These are phyloP conservation scores for Alethe diademata DNA, from an alignment of 2,113 vertebrate species.

Conservation along the genomic window DNA sequence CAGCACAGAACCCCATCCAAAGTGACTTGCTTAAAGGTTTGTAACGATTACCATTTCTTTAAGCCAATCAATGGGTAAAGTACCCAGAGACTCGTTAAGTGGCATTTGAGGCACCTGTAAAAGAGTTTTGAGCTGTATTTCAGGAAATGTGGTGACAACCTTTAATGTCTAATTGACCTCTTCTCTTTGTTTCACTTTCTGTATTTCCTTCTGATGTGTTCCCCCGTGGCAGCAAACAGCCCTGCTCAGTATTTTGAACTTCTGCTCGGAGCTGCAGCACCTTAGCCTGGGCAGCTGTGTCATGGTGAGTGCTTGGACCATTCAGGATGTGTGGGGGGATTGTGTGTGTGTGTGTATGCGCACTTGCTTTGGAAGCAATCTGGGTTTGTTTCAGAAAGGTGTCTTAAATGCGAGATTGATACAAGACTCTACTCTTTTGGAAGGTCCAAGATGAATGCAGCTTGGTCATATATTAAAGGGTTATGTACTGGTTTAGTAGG, in stretches of 20 bases:
- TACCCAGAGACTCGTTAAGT: conserved; percentile 82
- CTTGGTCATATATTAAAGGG: background rate
- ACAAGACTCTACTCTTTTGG: background rate
- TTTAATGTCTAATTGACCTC: conserved; percentile 84
- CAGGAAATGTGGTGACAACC: conserved; percentile 75
- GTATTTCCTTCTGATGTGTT: conserved; percentile 70
- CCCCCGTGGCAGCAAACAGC: conserved; percentile 89
- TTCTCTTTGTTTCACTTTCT: conserved; percentile 76
- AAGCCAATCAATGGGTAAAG: conserved; percentile 73
- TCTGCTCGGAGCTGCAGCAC: conserved; percentile 92
- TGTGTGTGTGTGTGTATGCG: background rate
- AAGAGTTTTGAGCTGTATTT: conserved; percentile 73
- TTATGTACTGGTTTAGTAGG: background rate
- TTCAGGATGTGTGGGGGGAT: too few relatives aligned
- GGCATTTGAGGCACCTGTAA: conserved; percentile 74
- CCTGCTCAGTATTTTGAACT: conserved; percentile 94
- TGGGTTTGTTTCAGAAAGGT: background rate
- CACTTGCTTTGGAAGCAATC: accelerated
- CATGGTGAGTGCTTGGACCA: conserved; percentile 82
- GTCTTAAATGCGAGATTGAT: background rate
- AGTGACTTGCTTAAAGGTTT: conserved; percentile 67
- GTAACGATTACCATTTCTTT: conserved; percentile 76
- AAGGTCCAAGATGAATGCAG: background rate
- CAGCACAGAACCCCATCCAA: conserved; percentile 60
- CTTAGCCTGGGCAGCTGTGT: conserved; percentile 96